Evolutionary conservation across 2,113 vertebrate species (phyloP).

Genomic region (Caloenas nicobarica): DNA sequence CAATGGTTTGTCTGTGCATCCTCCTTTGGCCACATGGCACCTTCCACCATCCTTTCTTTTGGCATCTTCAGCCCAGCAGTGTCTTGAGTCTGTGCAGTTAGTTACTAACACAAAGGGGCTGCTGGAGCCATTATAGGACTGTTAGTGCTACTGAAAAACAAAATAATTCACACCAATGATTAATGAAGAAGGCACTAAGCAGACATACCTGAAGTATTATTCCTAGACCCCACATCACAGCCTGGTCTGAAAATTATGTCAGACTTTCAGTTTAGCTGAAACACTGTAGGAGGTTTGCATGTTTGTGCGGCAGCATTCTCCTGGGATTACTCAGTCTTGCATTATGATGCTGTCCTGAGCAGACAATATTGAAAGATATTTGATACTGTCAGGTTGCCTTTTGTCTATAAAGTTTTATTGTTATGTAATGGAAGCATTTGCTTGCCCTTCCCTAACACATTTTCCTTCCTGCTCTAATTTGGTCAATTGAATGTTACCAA

Average conservation of each 20-base stretch:
- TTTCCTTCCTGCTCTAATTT: background rate
- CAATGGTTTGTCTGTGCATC: background rate
- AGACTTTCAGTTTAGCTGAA: background rate
- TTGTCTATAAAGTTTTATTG: background rate
- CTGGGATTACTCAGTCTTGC: background rate
- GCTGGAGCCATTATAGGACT: background rate
- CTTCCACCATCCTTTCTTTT: background rate
- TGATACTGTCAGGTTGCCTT: background rate
- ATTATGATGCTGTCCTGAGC: background rate
- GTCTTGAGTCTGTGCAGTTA: background rate
- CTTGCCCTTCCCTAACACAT: background rate
- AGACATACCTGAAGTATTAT: background rate
- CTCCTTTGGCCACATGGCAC: background rate
- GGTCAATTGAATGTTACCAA: background rate
- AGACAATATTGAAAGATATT: background rate
- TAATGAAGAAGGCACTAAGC: background rate
- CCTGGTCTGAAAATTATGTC: background rate
- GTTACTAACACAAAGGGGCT: background rate
- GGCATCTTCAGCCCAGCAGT: background rate
- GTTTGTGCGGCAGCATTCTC: background rate
- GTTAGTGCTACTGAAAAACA: background rate
- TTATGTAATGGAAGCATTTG: background rate
- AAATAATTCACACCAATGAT: background rate
- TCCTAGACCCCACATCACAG: background rate
- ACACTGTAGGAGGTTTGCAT: background rate